These are phyloP conservation scores for Adrianichthys oophorus DNA, from an alignment of 2,797 vertebrate genomes.

Conservation along the genomic window DNA sequence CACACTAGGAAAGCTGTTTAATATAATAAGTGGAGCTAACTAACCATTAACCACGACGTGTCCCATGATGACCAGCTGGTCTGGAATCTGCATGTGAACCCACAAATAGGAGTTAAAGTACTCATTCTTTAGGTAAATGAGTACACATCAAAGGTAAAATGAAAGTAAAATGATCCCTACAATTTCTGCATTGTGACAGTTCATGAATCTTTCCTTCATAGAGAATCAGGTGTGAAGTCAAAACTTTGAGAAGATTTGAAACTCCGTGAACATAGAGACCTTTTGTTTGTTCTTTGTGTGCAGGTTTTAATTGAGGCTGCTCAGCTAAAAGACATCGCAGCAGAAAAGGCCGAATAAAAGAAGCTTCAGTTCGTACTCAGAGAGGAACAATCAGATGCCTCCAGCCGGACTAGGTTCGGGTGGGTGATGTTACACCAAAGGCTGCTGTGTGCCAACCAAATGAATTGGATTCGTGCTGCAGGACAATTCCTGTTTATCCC, in stretches of 20 bases:
- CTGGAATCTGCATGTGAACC: too few species aligned
- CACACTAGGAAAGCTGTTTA: too few species aligned
- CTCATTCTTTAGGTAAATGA: too few species aligned
- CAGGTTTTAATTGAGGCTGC: slow-evolving; percentile 53
- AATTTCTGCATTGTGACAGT: not conserved
- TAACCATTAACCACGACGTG: too few species aligned
- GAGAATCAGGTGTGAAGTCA: slow-evolving; percentile 17
- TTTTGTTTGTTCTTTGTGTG: slow-evolving; percentile 42
- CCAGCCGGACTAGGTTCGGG: slow-evolving; percentile 36
- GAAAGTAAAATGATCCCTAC: not conserved
- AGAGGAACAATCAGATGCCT: slow-evolving; percentile 49
- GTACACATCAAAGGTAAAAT: not conserved
- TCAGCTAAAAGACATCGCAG: slow-evolving; percentile 43
- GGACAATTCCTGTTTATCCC: slow-evolving; percentile 64
- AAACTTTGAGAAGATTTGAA: not conserved
- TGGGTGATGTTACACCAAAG: slow-evolving; percentile 66
- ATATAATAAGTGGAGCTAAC: too few species aligned
- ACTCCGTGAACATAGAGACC: slow-evolving; percentile 27
- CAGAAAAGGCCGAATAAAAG: slow-evolving; percentile 38
- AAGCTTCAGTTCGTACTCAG: slow-evolving; percentile 39
- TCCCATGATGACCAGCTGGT: too few species aligned
- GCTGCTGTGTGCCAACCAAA: slow-evolving; percentile 51
- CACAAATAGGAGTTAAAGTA: too few species aligned
- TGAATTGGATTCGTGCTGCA: slow-evolving; percentile 55
- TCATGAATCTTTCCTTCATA: not conserved